These are phyloP conservation scores for Choreutis nemorana DNA, from an alignment of 2,888 invertebrate species.

Conservation along the genomic window DNA sequence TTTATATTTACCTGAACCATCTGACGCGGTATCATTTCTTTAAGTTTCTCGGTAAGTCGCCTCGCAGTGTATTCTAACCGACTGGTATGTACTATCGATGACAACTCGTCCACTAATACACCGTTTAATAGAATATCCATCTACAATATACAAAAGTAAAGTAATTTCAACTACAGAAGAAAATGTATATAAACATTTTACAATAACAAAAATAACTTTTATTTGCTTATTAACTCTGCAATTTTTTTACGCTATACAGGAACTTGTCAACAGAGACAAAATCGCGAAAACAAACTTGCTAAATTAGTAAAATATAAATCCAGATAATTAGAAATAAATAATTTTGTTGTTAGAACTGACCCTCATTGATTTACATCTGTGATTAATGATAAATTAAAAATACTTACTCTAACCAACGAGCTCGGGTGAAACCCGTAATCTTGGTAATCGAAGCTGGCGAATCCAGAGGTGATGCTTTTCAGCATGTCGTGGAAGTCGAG, in stretches of 20 bases:
- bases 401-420: slow-evolving; percentile 77
- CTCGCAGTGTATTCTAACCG: slow-evolving; percentile 72
- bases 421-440: slow-evolving; percentile 83
- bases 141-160: slow-evolving; percentile 37
- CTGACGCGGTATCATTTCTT: slow-evolving; percentile 88
- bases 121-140: slow-evolving; percentile 84
- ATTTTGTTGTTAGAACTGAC: no score
- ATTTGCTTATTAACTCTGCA: no score
- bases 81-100: slow-evolving; percentile 78
- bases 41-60: slow-evolving; percentile 75
- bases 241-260: no score
- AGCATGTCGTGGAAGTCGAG: slow-evolving; percentile 93
- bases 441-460: slow-evolving; percentile 95
- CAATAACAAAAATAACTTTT: background rate
- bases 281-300: no score
- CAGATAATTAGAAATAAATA: no score
- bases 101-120: slow-evolving; percentile 81
- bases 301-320: no score
- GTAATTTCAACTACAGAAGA: slow-evolving; percentile 2
- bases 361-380: no score
- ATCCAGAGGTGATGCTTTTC: slow-evolving; percentile 91
- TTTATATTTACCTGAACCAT: slow-evolving; percentile 76
- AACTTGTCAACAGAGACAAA: no score
- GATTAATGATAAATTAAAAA: no score
- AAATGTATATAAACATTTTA: slow-evolving; percentile 1